Evolutionary conservation across 2,888 invertebrate species (phyloP).

Genomic region (Amphipyra tragopoginis): DNA sequence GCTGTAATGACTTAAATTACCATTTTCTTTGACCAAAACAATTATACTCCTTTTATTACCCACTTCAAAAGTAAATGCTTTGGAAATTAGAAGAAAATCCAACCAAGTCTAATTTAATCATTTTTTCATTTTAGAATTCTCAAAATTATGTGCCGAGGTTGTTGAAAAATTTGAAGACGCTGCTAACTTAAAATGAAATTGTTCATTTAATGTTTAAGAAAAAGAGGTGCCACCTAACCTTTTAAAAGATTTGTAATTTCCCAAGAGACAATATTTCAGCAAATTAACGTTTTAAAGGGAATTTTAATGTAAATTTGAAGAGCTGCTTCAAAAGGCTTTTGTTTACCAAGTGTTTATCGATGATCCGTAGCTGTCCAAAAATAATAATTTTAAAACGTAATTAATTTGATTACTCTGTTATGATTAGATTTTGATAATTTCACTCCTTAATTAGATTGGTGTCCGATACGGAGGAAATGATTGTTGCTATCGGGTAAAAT

Average conservation of each 20-base stretch:
- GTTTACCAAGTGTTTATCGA: constrained; percentile 22
- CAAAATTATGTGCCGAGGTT: neutral
- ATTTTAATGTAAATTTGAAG: constrained; percentile 11
- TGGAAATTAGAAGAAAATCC: neutral
- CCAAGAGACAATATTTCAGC: constrained; percentile 9
- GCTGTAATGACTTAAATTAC: neutral
- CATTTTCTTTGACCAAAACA: neutral
- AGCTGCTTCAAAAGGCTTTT: constrained; percentile 10
- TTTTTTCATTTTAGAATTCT: neutral
- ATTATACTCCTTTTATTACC: neutral
- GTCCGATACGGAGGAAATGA: neutral
- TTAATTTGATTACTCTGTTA: neutral
- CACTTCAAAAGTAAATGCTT: no score
- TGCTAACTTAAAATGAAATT: neutral
- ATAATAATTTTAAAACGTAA: constrained; percentile 1
- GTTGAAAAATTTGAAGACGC: neutral
- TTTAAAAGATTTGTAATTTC: constrained; percentile 18
- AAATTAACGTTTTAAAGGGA: constrained; percentile 24
- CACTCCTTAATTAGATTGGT: neutral
- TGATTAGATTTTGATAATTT: neutral
- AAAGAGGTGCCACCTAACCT: constrained; percentile 17
- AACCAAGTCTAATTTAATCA: neutral
- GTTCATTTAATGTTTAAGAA: constrained; percentile 3
- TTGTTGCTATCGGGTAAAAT: neutral
- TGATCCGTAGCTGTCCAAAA: constrained; percentile 16